Base-by-base conservation (phyloP, 2,888 invertebrate species). In the Muschampia plurimacula region DNA sequence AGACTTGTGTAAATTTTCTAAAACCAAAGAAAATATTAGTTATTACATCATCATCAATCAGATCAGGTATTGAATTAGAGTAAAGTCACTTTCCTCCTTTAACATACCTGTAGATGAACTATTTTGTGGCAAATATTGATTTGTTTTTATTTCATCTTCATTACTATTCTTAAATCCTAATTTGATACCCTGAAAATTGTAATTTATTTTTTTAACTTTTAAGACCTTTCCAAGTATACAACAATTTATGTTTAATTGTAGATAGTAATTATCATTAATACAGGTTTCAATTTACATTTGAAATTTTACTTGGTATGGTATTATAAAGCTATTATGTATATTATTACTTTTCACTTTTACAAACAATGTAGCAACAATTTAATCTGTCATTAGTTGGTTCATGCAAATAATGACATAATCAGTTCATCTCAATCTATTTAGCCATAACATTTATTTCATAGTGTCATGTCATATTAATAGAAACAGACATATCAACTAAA, bases 1-100 rank as follows among this genome's bases (percentile, higher is more conserved):
- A 4, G 89, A 82, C 81, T 89, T 89, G 77, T 86, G 85, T 15
- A 83, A 77, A 70, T 81, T 87, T 15, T 76, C 92, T 92, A 74
- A 36, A 88, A 88, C 2, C n/a, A 72, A 72, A 32, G 12, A 49
- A 36, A 36, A 49, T 2, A 67, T 57, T 72, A 49, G 69, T 9
- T 32, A 65, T n/a, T 57, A 67, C 60, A 44, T 39, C n/a, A 44
- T n/a, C 32, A 32, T 13, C 12, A 55, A 7, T 22, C 6, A 57
- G 28, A n/a, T 22, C 3, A 55, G 2, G 22, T 13, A 22, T 22
- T 22, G 8, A 22, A 55, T 9, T 22, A 3, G 22, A 55, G 8
- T 15, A 10, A 41, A 8, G 22, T 9, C 1, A 9, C 9, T 22
- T 9, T 55, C 2, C 22, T 57, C 3, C 9, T 39, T 12, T 8